Evolutionary conservation across 2,797 vertebrate species (phyloP).

Genomic region (Poecilia wingei): DNA sequence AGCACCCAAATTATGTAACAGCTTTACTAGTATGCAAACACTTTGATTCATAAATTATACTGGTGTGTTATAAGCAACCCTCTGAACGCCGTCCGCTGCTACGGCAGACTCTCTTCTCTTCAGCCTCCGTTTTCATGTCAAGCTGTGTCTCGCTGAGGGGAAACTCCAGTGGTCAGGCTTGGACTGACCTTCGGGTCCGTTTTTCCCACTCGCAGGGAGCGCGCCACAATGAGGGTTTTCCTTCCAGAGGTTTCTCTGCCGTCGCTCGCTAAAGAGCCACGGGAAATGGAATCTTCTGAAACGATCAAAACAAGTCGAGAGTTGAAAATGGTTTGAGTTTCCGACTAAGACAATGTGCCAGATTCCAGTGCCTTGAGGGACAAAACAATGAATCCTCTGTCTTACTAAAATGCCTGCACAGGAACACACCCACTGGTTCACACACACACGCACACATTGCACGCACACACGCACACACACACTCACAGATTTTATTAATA

Average conservation of each 20-base stretch:
- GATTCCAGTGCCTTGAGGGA: constrained; percentile 79
- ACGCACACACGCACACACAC: constrained; percentile 28
- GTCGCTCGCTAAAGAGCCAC: constrained; percentile 58
- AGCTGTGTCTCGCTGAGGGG: constrained; percentile 17
- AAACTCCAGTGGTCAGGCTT: constrained; percentile 47
- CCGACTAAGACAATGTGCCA: constrained; percentile 78
- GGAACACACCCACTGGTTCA: constrained; percentile 46
- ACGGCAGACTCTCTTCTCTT: neutral
- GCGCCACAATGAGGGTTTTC: constrained; percentile 72
- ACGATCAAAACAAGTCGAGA: constrained; percentile 78
- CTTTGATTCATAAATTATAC: neutral
- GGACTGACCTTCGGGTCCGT: constrained; percentile 59
- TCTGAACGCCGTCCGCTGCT: neutral
- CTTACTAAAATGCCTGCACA: constrained; percentile 42
- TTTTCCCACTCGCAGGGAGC: constrained; percentile 49
- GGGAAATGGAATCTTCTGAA: constrained; percentile 76
- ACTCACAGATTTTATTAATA: constrained; percentile 50
- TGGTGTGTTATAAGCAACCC: neutral
- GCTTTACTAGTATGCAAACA: neutral
- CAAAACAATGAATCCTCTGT: constrained; percentile 76
- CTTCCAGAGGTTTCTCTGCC: constrained; percentile 66
- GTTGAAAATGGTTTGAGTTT: constrained; percentile 79
- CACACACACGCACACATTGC: constrained; percentile 13
- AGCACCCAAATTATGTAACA: neutral
- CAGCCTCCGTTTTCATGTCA: constrained; percentile 20